A percentile compares a stretch with the other conserved stretches of the same genome.
These are phyloP conservation scores for Orthonevra nobilis DNA, from an alignment of 2,888 invertebrate genomes.

Conservation along the genomic window DNA sequence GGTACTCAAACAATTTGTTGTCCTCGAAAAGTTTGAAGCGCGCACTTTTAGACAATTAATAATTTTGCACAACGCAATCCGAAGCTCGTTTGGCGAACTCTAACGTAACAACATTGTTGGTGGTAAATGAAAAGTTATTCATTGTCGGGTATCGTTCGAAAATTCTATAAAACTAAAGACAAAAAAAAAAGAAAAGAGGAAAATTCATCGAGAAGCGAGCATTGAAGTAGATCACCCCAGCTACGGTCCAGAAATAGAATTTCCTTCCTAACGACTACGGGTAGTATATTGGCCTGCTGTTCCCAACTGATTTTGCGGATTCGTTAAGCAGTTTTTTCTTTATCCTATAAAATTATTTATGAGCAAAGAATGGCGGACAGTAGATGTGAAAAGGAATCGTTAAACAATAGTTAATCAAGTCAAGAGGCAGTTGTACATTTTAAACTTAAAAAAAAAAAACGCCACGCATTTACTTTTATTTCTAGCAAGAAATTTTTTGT, in stretches of 20 bases:
- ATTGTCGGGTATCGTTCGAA: not conserved
- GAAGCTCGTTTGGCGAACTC: not conserved
- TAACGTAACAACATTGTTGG: conserved; percentile 14
- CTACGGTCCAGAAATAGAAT: conserved; percentile 52
- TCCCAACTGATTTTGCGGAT: conserved; percentile 6
- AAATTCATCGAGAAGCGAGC: not conserved
- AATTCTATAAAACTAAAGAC: conserved; percentile 9
- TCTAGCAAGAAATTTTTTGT: too few species aligned
- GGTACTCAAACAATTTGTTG: conserved; percentile 11
- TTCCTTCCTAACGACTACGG: conserved; percentile 23
- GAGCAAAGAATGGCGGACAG: too few species aligned
- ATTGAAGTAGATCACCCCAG: conserved; percentile 53
- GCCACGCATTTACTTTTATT: too few species aligned
- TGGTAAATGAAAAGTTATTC: conserved; percentile 6
- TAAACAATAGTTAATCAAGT: too few species aligned
- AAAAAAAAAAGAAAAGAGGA: conserved; percentile 11
- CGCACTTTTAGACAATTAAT: conserved; percentile 6
- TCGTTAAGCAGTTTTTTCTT: too few species aligned
- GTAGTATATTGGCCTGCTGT: conserved; percentile 22
- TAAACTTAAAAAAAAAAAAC: too few species aligned
- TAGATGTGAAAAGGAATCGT: too few species aligned
- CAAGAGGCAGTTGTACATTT: too few species aligned
- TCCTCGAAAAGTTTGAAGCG: conserved; percentile 38
- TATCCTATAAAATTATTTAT: too few species aligned
- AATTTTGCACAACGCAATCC: not conserved